Evolutionary conservation across 2,113 vertebrate genomes (phyloP).

Genomic region (Poecilia latipinna): DNA sequence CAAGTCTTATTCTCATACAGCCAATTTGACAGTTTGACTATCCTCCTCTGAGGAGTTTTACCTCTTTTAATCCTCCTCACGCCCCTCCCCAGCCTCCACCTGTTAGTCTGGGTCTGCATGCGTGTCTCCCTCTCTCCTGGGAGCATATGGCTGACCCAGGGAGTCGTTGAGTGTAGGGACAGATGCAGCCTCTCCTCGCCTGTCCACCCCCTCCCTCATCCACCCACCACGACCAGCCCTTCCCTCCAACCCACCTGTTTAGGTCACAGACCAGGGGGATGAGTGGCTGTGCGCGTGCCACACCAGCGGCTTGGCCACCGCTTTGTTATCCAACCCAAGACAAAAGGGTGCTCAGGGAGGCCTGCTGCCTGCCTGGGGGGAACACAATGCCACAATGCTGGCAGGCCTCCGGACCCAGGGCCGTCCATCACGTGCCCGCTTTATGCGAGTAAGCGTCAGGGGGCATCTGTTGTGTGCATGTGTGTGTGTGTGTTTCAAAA

Average conservation of each 20-base stretch:
- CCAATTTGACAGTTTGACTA: conserved; percentile 69
- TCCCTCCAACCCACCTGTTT: conserved; percentile 78
- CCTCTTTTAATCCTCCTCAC: conserved; percentile 64
- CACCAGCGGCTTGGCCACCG: conserved; percentile 72
- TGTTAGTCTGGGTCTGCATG: conserved; percentile 65
- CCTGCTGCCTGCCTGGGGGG: conserved; percentile 69
- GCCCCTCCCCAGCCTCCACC: conserved; percentile 56
- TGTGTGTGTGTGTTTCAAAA: conserved; percentile 55
- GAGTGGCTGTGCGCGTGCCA: conserved; percentile 74
- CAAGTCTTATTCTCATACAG: conserved; percentile 51
- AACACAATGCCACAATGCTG: conserved; percentile 75
- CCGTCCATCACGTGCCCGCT: conserved; percentile 70
- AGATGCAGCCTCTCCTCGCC: conserved; percentile 68
- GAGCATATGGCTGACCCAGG: conserved; percentile 78
- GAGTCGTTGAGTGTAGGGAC: conserved; percentile 75
- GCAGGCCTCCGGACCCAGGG: conserved; percentile 62
- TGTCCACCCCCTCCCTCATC: conserved; percentile 3
- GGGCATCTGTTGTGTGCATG: conserved; percentile 70
- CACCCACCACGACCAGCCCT: conserved; percentile 48
- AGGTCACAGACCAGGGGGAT: conserved; percentile 68
- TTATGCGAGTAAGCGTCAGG: conserved; percentile 69
- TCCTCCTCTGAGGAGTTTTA: conserved; percentile 54
- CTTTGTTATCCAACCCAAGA: conserved; percentile 78
- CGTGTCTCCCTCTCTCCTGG: conserved; percentile 65
- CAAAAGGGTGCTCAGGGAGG: conserved; percentile 81